Evolutionary conservation across 1,140 invertebrate species (phyloP).

Genomic region (Philotrypesis tridentata): DNA sequence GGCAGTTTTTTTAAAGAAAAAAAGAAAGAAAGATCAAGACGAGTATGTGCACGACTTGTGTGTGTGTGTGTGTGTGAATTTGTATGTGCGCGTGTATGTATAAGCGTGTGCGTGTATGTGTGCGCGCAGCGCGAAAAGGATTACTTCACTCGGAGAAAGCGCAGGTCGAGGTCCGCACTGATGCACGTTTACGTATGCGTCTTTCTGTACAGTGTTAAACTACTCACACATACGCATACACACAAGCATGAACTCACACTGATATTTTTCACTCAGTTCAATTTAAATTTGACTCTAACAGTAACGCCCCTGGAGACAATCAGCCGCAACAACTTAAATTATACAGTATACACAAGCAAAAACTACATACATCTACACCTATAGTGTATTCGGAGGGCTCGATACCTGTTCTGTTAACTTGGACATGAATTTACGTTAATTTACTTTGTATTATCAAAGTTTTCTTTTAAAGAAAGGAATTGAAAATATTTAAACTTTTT

Average conservation of each 20-base stretch:
- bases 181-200: not conserved
- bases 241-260: no score
- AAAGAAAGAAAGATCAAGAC: not conserved
- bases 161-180: not conserved
- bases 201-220: not conserved
- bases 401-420: not conserved
- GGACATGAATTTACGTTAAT: not conserved
- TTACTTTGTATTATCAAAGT: not conserved
- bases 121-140: not conserved
- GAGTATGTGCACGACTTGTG: no score
- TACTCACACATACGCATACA: not conserved
- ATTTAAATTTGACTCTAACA: constrained; percentile 17
- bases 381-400: not conserved
- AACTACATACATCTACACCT: not conserved
- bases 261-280: not conserved
- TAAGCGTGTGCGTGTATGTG: no score
- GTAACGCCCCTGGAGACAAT: not conserved
- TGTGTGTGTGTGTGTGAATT: no score
- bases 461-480: not conserved
- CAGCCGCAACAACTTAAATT: not conserved
- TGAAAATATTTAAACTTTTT: no score
- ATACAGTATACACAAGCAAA: not conserved
- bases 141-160: constrained; percentile 48
- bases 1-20: not conserved
- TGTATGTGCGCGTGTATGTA: no score